Evolutionary conservation across 2,888 invertebrate species (phyloP), one percentile per base, ranked within the genome.

Genomic region (Craniophora ligustri): DNA sequence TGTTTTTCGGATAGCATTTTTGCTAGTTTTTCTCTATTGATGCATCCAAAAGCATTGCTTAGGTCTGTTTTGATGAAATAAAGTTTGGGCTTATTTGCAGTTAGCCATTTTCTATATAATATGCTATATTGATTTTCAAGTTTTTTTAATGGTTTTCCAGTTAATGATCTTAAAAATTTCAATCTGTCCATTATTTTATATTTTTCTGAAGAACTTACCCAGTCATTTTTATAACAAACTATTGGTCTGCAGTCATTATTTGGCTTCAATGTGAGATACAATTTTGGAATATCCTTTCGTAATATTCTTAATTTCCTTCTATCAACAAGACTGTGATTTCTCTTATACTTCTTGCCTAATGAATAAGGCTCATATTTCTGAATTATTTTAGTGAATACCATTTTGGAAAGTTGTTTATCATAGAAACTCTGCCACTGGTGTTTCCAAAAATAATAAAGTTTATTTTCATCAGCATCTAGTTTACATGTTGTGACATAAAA

Each of bases 41-140:
- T 89, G n/a, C 85, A 87, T 1, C 94, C 94, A 83, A 94, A 94
- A 8, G 94, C 94, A 82, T 94, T 91, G 39, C 85, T 88, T 0
- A 94, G 79, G 71, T 94, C 94, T 4, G 89, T 83, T 78, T 92
- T 94, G 0, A 94, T 76, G 70, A 93, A 93, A 75, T 89, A 94
- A 11, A 94, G 78, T 70, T 82, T 85, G 11, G 94, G 93, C 57
- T 85, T 82, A 38, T 83, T 79, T 3, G 69, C 59, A 30, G 72
- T 63, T 2, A 81, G n/a, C 94, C 94, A 94, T 30, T 82, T 77
- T 7, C 59, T 36, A 56, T 85, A 78, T 5, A 93, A 64, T 6
- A 39, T 58, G 41, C 63, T 70, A 66, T 82, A 92, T 42, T 82
- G 72, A n/a, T 26, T 69, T 76, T 92, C 91, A 54, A 89, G 74